A percentile compares a stretch with the other conserved stretches of the same genome.
Conservation (phyloP, 2,797 vertebrate genomes). For the Sternotherus odoratus region DNA sequence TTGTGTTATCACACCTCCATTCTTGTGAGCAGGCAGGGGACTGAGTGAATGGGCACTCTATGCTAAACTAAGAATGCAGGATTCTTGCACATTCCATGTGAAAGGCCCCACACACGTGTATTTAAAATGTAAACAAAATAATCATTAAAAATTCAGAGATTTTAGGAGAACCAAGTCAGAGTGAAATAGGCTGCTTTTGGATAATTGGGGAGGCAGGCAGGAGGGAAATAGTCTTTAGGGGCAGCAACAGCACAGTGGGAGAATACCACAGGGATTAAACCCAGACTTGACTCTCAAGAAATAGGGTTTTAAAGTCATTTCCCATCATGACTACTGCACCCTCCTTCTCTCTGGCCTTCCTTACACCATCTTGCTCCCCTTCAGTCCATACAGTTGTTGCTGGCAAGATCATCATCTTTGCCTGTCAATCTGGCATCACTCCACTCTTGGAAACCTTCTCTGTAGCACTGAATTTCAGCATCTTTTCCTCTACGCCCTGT, state of each 20-base stretch:
- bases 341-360: neutral
- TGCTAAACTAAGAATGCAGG: neutral
- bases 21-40: neutral
- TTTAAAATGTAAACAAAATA: neutral
- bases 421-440: neutral
- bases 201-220: neutral
- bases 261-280: neutral
- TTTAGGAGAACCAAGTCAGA: neutral
- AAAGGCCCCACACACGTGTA: neutral
- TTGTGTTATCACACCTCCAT: neutral
- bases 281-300: neutral
- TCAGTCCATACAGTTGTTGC: neutral
- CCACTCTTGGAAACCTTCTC: neutral
- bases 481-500: neutral
- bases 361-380: neutral
- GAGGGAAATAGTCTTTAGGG: neutral
- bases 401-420: neutral
- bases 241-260: neutral
- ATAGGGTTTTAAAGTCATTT: neutral
- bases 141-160: neutral
- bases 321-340: neutral
- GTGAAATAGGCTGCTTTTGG: neutral
- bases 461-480: neutral
- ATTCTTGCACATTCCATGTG: neutral
- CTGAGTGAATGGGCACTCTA: neutral